A percentile compares a stretch with the other conserved stretches of the same genome.
Evolutionary conservation across 2,113 vertebrate genomes (phyloP).

Genomic region (Xiphias gladius): DNA sequence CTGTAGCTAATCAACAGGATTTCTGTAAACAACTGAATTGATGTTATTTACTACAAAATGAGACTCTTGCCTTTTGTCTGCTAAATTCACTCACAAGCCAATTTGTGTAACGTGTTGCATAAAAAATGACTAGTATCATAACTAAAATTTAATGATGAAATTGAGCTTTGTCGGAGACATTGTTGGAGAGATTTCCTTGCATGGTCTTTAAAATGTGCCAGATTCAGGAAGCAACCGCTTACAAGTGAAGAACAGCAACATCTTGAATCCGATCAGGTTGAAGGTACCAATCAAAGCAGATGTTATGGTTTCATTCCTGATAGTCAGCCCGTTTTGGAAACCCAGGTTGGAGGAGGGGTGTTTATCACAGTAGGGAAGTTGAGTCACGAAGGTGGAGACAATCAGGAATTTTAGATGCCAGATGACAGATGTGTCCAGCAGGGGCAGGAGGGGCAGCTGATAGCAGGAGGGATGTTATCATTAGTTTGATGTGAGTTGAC

Average conservation of each 20-base stretch:
- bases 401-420: constrained; percentile 16
- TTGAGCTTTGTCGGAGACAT: neutral
- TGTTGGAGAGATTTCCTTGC: neutral
- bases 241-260: neutral
- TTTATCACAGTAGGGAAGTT: neutral
- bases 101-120: neutral
- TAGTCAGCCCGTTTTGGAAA: neutral
- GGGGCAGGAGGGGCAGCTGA: constrained; percentile 46
- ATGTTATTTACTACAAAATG: too few relatives aligned
- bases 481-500: constrained; percentile 43
- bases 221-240: neutral
- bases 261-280: neutral
- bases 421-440: constrained; percentile 45
- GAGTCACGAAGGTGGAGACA: constrained; percentile 7
- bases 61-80: neutral
- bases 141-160: neutral
- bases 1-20: neutral
- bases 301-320: neutral
- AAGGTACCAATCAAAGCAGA: neutral
- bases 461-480: constrained; percentile 40
- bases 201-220: neutral
- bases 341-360: neutral
- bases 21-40: too few relatives aligned
- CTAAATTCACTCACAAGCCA: neutral
- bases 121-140: too few relatives aligned